Evolutionary conservation across 2,113 vertebrate genomes (phyloP), one percentile per base, ranked within the genome.

Genomic region (Eclectus roratus): DNA sequence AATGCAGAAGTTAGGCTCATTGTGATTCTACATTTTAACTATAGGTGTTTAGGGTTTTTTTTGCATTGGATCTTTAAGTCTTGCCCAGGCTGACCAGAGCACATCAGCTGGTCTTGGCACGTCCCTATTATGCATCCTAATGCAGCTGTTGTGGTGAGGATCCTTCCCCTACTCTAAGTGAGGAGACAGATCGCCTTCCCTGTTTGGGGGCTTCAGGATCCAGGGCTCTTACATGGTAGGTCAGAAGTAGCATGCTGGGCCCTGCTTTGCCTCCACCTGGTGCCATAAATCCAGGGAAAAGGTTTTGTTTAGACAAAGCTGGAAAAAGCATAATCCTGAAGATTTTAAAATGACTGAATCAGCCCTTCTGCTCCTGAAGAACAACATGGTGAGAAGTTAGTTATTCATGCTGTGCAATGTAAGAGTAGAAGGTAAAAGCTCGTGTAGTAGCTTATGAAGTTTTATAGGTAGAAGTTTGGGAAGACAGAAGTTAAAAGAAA

Each of bases 41-140:
- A 4, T 24, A 49, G 5, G 2, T 13, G 35, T 43, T 20, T 9
- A 13, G 12, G 4, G 0, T 4, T 7, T 3, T 9, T 19, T 39
- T 17, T 81, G 11, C 11, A 7, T 6, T 81, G 56, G 13, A 29
- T 66, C 37, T 29, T 2, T 39, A 35, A 16, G 5, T 20, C 15
- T 81, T 71, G 10, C 37, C 28, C 17, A 43, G 69, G 11, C 11
- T 41, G 43, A 33, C 15, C 18, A 5, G 10, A 58, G 43, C 39
- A 44, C 2, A 1, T 65, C 2, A 0, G 11, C 4, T 53, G 37
- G 16, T 28, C 6, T 2, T 65, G 76, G 5, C 20, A n/a, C 0
- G 0, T 50, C 53, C 21, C n/a, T 33, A 6, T 28, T 4, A 4
- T 39, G 35, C 35, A 15, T 55, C 17, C 3, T 16, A 15, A 18